A percentile compares a stretch with the other conserved stretches of the same genome.
Evolutionary conservation across 2,113 vertebrate species (phyloP).

Genomic region (Trematocara unimaculatum): DNA sequence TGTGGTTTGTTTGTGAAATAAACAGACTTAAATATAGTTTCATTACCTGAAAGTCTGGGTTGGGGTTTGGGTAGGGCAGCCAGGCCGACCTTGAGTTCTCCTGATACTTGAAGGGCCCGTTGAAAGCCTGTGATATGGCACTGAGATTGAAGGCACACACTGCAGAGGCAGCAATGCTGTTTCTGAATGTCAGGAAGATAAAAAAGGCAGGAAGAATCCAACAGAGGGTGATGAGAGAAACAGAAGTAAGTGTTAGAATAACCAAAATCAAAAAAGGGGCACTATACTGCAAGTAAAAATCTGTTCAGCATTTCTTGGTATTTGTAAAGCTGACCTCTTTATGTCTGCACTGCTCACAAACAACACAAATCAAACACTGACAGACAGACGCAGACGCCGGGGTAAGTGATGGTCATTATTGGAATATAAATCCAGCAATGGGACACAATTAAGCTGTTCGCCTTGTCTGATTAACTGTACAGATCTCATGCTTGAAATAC

Average conservation of each 20-base stretch:
- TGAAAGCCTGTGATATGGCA: constrained; percentile 88
- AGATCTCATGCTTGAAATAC: constrained; percentile 56
- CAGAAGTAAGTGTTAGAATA: neutral
- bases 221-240: neutral
- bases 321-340: neutral
- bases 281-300: neutral
- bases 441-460: constrained; percentile 46
- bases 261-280: neutral
- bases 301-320: neutral
- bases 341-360: neutral
- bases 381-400: neutral
- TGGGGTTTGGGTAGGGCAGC: constrained; percentile 95
- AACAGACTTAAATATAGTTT: neutral
- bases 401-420: constrained; percentile 36
- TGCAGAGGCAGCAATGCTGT: constrained; percentile 94
- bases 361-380: constrained; percentile 29
- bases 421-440: constrained; percentile 46
- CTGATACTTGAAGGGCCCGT: constrained; percentile 95
- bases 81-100: constrained; percentile 94
- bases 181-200: constrained; percentile 70
- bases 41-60: constrained; percentile 94
- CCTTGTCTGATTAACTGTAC: constrained; percentile 49
- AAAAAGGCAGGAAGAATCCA: neutral
- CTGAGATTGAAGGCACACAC: constrained; percentile 97
- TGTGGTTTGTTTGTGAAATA: neutral